A percentile compares a stretch with the other conserved stretches of the same genome.
phyloP scores from a whole-genome alignment of 2,797 vertebrate species.

The Propithecus perrieri region DNA sequence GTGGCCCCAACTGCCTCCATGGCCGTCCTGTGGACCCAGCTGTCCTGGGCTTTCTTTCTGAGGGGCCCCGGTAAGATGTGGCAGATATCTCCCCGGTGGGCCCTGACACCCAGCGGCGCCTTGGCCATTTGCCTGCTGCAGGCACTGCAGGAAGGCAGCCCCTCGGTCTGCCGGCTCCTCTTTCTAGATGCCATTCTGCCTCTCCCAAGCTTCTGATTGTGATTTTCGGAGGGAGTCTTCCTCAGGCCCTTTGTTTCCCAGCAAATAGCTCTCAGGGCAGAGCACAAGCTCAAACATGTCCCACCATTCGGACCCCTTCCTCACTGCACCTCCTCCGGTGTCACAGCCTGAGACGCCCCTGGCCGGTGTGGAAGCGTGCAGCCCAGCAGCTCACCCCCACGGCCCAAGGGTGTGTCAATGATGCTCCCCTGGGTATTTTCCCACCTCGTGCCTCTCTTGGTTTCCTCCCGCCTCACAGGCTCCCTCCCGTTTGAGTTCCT shows the following conservation, averaged over 20 bases:
- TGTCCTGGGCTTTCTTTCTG: not conserved
- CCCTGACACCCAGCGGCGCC: not conserved
- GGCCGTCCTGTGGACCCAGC: accelerated
- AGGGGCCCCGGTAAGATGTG: not conserved
- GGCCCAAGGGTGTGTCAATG: not conserved
- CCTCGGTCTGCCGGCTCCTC: not conserved
- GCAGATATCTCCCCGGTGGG: not conserved
- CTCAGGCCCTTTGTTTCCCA: too few relatives aligned
- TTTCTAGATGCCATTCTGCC: not conserved
- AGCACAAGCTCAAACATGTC: not conserved
- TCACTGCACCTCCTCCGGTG: not conserved
- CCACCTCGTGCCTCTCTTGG: not conserved
- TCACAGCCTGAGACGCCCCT: not conserved
- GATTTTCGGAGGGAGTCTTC: not conserved
- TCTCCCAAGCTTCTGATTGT: not conserved
- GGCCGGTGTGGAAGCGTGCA: too few relatives aligned
- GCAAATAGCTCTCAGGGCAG: not conserved
- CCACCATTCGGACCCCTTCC: not conserved
- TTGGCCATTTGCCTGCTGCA: not conserved
- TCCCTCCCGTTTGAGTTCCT: not conserved
- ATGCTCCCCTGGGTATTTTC: too few relatives aligned
- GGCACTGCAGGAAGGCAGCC: not conserved
- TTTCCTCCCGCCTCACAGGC: too few relatives aligned
- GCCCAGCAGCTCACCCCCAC: not conserved
- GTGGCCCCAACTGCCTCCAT: not conserved